A percentile compares a stretch with the other conserved stretches of the same genome.
phyloP scores from a whole-genome alignment of 2,113 vertebrate genomes.

The Oreotrochilus melanogaster region DNA sequence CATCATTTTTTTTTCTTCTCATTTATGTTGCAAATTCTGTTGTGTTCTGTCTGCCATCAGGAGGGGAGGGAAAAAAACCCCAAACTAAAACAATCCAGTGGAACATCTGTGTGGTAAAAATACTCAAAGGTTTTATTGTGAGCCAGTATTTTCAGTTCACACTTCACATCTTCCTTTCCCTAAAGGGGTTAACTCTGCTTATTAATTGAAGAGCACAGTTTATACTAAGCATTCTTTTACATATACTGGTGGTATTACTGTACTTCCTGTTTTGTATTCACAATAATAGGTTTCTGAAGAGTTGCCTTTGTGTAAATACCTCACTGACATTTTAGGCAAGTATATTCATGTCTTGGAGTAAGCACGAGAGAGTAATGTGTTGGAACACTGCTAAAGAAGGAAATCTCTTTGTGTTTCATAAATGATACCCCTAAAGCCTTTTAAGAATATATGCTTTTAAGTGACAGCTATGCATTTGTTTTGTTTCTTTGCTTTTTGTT shows the following conservation, averaged over 20 bases:
- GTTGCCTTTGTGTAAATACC: constrained; percentile 88
- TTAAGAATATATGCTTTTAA: constrained; percentile 73
- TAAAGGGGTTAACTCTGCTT: constrained; percentile 58
- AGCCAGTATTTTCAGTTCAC: constrained; percentile 52
- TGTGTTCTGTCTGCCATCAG: background rate
- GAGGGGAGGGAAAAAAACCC: background rate
- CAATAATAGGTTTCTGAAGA: constrained; percentile 84
- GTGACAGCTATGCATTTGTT: constrained; percentile 64
- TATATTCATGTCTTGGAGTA: constrained; percentile 87
- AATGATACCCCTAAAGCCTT: constrained; percentile 71
- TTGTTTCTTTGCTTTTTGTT: constrained; percentile 53
- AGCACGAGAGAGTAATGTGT: constrained; percentile 84
- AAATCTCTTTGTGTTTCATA: constrained; percentile 87
- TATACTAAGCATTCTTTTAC: constrained; percentile 75
- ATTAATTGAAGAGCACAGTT: constrained; percentile 61
- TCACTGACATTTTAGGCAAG: constrained; percentile 89
- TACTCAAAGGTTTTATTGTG: background rate
- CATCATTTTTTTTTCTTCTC: background rate
- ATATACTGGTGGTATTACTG: constrained; percentile 69
- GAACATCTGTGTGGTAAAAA: constrained; percentile 15
- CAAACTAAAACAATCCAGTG: background rate
- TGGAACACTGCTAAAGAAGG: constrained; percentile 89
- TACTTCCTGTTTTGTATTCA: constrained; percentile 79
- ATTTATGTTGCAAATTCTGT: background rate
- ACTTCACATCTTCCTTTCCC: constrained; percentile 3